Conservation (phyloP, 2,888 invertebrate genomes). For the Xestia xanthographa region DNA sequence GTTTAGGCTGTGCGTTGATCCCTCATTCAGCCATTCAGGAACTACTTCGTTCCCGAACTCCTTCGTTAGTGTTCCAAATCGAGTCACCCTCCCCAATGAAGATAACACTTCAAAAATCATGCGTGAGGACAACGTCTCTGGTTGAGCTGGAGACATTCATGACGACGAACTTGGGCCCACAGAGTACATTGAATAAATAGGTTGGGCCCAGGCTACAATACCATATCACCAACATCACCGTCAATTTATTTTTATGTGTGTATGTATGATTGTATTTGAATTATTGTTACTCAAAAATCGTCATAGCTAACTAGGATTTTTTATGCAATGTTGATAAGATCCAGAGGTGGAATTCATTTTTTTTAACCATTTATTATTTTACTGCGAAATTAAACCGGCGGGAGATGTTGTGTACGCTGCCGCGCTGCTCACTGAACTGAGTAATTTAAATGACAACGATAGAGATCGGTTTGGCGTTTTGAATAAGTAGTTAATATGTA, state of each 20-base stretch:
- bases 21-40: no score
- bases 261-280: not conserved
- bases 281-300: not conserved
- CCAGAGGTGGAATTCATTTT: not conserved
- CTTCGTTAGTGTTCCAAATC: no score
- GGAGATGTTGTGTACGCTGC: slow-evolving; percentile 59
- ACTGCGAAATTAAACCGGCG: slow-evolving; percentile 30
- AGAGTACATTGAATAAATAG: no score
- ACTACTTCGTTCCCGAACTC: no score
- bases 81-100: no score
- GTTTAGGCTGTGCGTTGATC: no score
- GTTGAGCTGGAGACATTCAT: not conserved
- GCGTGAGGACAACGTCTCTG: no score
- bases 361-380: slow-evolving; percentile 8
- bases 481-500: slow-evolving; percentile 18
- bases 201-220: no score
- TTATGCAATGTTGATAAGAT: not conserved
- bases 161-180: no score
- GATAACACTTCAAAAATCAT: no score
- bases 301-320: not conserved
- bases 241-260: not conserved
- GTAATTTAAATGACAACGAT: slow-evolving; percentile 67
- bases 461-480: slow-evolving; percentile 63
- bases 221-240: not conserved
- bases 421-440: slow-evolving; percentile 68